Evolutionary conservation across 2,888 invertebrate species (phyloP).

Genomic region (Entomobrya multifasciata): DNA sequence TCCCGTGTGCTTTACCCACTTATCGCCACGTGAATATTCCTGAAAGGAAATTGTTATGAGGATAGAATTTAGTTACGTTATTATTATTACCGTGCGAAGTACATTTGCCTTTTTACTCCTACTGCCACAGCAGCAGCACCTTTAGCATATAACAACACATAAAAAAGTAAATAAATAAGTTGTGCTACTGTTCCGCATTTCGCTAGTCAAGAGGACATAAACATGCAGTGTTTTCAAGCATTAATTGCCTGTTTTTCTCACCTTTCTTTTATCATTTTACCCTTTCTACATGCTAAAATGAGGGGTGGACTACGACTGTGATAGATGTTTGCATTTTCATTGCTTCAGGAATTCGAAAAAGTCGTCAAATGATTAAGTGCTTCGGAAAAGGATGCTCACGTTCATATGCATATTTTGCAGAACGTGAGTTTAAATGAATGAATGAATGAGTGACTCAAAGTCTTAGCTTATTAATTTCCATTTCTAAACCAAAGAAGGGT

Average conservation of each 20-base stretch:
- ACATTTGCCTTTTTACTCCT: no score
- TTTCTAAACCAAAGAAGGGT: no score
- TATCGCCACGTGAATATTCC: conserved; percentile 57
- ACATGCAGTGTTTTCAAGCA: no score
- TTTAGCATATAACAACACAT: no score
- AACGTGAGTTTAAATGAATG: conserved; percentile 43
- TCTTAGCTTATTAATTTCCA: conserved; percentile 29
- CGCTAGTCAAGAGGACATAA: no score
- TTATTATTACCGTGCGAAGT: conserved; percentile 45
- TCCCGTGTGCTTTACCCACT: conserved; percentile 58
- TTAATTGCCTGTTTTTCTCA: conserved; percentile 31
- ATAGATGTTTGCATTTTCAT: conserved; percentile 1
- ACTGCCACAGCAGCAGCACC: no score
- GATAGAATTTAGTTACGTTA: conserved; percentile 64
- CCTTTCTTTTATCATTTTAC: not conserved
- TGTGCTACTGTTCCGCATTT: no score
- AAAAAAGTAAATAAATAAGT: no score
- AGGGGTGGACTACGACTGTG: not conserved
- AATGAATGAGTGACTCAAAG: not conserved
- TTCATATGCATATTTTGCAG: conserved; percentile 2
- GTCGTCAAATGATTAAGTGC: conserved; percentile 37
- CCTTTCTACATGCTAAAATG: not conserved
- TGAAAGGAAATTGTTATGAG: conserved; percentile 71
- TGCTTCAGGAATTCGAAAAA: conserved; percentile 12
- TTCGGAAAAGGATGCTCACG: conserved; percentile 46